phyloP scores from a whole-genome alignment of 2,113 vertebrate species.

The Esox niger region DNA sequence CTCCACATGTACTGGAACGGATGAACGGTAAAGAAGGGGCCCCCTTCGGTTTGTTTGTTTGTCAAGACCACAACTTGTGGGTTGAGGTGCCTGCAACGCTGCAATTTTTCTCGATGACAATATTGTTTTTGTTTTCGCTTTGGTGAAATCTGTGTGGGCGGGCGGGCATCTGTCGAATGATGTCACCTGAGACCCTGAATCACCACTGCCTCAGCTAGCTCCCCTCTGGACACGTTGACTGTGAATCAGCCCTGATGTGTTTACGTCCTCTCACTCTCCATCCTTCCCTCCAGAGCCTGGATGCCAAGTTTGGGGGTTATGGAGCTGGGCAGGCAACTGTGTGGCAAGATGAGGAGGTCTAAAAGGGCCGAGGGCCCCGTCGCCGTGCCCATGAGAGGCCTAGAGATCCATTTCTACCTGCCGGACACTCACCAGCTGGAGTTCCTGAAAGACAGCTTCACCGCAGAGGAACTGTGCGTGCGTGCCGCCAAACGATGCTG shows the following conservation, averaged over 20 bases:
- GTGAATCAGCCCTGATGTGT: not conserved
- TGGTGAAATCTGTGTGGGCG: too few relatives aligned
- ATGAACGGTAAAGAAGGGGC: too few relatives aligned
- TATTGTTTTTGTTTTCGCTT: too few relatives aligned
- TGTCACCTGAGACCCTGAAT: not conserved
- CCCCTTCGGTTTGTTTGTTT: too few relatives aligned
- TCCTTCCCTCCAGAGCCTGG: constrained; percentile 75
- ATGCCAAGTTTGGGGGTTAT: constrained; percentile 79
- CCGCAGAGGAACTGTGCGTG: constrained; percentile 84
- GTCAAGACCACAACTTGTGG: too few relatives aligned
- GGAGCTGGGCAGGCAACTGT: constrained; percentile 90
- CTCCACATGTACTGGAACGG: too few relatives aligned
- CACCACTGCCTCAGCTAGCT: not conserved
- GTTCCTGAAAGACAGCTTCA: constrained; percentile 77
- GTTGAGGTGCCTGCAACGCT: too few relatives aligned
- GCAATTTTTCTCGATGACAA: too few relatives aligned
- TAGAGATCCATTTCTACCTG: constrained; percentile 86
- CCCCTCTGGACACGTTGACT: not conserved
- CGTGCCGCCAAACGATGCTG: constrained; percentile 85
- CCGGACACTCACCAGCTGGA: constrained; percentile 70
- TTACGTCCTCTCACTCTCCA: not conserved
- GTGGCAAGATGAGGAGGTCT: constrained; percentile 90
- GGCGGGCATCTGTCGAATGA: too few relatives aligned
- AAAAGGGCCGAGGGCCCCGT: constrained; percentile 70
- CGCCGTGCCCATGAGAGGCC: constrained; percentile 71